Conservation (phyloP, 2,113 vertebrate species). For the Centropus bengalensis region DNA sequence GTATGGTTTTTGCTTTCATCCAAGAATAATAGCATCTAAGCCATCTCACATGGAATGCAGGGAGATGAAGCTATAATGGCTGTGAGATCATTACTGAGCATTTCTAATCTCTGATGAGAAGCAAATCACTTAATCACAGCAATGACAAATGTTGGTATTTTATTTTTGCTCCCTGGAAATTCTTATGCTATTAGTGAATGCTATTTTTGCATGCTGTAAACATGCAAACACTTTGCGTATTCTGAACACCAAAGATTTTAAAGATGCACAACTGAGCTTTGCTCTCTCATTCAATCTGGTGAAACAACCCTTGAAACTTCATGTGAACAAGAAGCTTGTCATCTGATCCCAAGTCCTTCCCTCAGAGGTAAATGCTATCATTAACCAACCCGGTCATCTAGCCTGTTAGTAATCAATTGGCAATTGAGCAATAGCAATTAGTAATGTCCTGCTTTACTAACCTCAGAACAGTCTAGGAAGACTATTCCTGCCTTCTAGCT, state of each 20-base stretch:
- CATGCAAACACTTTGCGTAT: background rate
- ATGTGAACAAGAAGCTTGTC: background rate
- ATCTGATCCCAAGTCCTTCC: background rate
- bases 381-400: background rate
- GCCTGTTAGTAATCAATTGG: background rate
- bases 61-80: background rate
- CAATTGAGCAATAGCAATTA: background rate
- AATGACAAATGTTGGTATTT: background rate
- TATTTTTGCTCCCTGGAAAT: background rate
- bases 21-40: background rate
- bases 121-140: background rate
- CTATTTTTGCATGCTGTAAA: background rate
- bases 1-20: background rate
- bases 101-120: constrained; percentile 8
- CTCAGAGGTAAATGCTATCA: background rate
- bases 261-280: background rate
- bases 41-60: background rate
- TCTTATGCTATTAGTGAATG: background rate
- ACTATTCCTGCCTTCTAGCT: background rate
- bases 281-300: background rate
- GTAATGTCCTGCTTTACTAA: background rate
- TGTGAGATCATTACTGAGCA: background rate
- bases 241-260: background rate
- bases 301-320: background rate
- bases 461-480: background rate